Evolutionary conservation across 2,113 vertebrate genomes (phyloP).

Genomic region (Daphoenositta chrysoptera): DNA sequence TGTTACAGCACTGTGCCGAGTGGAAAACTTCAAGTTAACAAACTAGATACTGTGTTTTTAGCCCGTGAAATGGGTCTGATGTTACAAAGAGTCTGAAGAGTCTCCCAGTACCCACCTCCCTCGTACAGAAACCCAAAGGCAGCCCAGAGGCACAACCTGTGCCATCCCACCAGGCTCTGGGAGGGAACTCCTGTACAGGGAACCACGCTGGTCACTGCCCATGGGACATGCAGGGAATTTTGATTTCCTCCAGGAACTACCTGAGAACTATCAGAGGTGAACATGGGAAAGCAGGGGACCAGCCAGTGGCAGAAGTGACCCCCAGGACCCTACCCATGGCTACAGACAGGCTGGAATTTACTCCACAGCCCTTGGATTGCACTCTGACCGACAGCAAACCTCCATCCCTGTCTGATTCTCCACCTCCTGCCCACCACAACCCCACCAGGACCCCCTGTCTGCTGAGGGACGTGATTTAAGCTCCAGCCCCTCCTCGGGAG

Average conservation of each 20-base stretch:
- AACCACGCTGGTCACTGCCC: not conserved
- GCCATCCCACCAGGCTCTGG: fast-evolving
- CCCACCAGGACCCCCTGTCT: not conserved
- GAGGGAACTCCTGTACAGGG: not conserved
- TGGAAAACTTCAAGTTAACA: conserved; percentile 44
- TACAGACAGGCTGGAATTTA: not conserved
- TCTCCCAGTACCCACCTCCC: not conserved
- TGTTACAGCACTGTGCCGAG: not conserved
- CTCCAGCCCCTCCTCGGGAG: not conserved
- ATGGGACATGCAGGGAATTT: not conserved
- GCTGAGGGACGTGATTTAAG: not conserved
- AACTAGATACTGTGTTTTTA: conserved; percentile 6
- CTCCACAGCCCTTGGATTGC: not conserved
- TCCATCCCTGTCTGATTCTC: not conserved
- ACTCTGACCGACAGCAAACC: fast-evolving
- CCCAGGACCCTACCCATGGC: fast-evolving
- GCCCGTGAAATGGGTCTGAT: conserved; percentile 9
- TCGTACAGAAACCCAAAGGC: not conserved
- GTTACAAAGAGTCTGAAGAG: not conserved
- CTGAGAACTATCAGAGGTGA: not conserved
- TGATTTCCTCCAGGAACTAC: not conserved
- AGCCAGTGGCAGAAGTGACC: not conserved
- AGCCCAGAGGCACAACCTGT: not conserved
- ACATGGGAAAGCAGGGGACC: not conserved
- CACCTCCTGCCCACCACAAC: not conserved